Base-by-base conservation (phyloP, 1,140 invertebrate species). In the Chlorops oryzae region DNA sequence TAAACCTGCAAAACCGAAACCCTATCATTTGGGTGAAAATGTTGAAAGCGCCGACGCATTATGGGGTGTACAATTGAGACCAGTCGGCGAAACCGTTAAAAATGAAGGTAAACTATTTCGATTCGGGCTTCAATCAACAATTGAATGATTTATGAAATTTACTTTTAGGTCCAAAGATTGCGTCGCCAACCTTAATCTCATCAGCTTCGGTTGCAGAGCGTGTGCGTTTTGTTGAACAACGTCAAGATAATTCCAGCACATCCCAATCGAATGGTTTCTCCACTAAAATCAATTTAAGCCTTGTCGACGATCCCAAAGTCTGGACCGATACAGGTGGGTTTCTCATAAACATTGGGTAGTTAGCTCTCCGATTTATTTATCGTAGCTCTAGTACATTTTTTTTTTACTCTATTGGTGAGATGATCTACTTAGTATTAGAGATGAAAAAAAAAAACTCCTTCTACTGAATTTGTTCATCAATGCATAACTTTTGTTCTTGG, bases 1-100 rank as follows among this genome's bases (percentile, higher is more conserved):
- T 58, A 84, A 83, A 72, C 81, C 81, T 27, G 73, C 80, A 9
- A 84, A 84, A 63, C 82, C 82, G 55, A 82, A 78, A 60, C 81
- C 82, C 44, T 84, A 83, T 72, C 77, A 81, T 61, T 70, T 85
- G 51, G 82, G 82, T 34, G 80, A 83, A 58, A 78, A 80, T 59
- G 75, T 76, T 54, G 74, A 67, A 56, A 70, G 75, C 62, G 74
- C 75, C 58, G 66, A 67, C 50, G 64, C 54, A 4, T 65, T 73
- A 15, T 80, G 78, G 78, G 77, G 74, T 25, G 69, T 78, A 5
- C 72, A 66, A 48, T 57, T 76, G 25, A 63, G 65, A 41, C 68
- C 72, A 17, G 56, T 74, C 54, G 5, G 49, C 52, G 15, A 35
- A n/a, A n/a, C n/a, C n/a, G n/a, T n/a, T n/a, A n/a, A n/a, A n/a